Conservation (phyloP, 2,888 invertebrate genomes). For the Emesis russula region DNA sequence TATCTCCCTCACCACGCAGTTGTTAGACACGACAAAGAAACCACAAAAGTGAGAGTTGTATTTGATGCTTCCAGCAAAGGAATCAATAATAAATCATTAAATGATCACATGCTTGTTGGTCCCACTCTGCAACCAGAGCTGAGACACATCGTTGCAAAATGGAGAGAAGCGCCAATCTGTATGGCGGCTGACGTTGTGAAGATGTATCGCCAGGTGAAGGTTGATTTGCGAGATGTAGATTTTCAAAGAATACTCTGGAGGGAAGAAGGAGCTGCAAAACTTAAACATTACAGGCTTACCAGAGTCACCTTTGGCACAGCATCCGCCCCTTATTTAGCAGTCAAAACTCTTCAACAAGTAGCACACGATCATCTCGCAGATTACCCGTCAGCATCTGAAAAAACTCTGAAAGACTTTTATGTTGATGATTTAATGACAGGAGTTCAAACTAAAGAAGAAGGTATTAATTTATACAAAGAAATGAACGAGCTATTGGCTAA, state of each 20-base stretch:
- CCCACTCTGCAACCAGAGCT: constrained; percentile 70
- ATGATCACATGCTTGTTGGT: constrained; percentile 35
- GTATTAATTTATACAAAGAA: too few species aligned
- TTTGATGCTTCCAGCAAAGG: constrained; percentile 70
- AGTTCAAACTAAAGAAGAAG: too few species aligned
- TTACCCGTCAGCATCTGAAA: background rate
- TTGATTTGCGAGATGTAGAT: constrained; percentile 56
- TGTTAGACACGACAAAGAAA: constrained; percentile 54
- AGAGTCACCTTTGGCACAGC: background rate
- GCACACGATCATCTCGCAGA: background rate
- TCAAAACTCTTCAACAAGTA: background rate
- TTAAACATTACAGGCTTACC: background rate
- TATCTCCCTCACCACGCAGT: constrained; percentile 74
- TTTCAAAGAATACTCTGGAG: constrained; percentile 58
- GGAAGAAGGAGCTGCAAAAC: constrained; percentile 54
- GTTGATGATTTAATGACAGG: background rate
- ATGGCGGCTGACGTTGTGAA: constrained; percentile 64
- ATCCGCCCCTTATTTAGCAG: background rate
- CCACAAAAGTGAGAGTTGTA: constrained; percentile 67
- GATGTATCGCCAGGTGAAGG: constrained; percentile 71
- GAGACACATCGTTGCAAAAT: constrained; percentile 58
- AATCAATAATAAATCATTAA: constrained; percentile 56
- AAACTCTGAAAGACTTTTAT: background rate
- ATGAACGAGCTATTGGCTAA: too few species aligned
- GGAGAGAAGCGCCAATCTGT: constrained; percentile 55